phyloP scores from a whole-genome alignment of 2,888 invertebrate species.

The Phymatocera aterrima region DNA sequence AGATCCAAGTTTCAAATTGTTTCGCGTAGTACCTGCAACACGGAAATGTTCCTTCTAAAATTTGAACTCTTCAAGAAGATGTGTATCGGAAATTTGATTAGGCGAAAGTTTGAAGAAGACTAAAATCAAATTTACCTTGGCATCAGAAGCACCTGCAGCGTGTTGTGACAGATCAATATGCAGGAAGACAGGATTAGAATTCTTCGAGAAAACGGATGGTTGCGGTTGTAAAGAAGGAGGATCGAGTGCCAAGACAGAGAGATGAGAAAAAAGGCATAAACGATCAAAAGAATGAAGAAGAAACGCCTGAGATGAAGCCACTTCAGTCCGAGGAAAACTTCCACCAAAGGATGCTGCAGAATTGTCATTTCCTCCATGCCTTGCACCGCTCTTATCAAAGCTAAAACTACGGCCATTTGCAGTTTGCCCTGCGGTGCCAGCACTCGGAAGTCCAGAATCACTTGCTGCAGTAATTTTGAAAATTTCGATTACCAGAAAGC shows the following conservation, averaged over 20 bases:
- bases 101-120: not conserved
- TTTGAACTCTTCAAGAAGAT: slow-evolving; percentile 23
- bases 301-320: slow-evolving; percentile 76
- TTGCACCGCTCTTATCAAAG: slow-evolving; percentile 71
- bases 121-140: slow-evolving; percentile 58
- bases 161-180: slow-evolving; percentile 54
- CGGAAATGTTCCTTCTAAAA: not conserved
- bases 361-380: slow-evolving; percentile 71
- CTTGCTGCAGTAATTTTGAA: slow-evolving; percentile 48
- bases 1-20: slow-evolving; percentile 73
- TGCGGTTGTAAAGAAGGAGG: slow-evolving; percentile 54
- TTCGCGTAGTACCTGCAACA: slow-evolving; percentile 65
- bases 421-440: slow-evolving; percentile 69
- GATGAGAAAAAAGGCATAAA: slow-evolving; percentile 72
- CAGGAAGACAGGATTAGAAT: slow-evolving; percentile 61
- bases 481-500: not conserved
- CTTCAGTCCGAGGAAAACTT: slow-evolving; percentile 75
- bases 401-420: slow-evolving; percentile 74
- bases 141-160: slow-evolving; percentile 65
- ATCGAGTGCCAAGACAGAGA: slow-evolving; percentile 71
- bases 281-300: slow-evolving; percentile 73
- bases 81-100: too few species aligned
- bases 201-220: slow-evolving; percentile 57
- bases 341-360: slow-evolving; percentile 75
- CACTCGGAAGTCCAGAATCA: slow-evolving; percentile 70